Evolutionary conservation across 92 coral and sea anemone genomes (phyloP).

Genomic region (Palythoa grandiflora): DNA sequence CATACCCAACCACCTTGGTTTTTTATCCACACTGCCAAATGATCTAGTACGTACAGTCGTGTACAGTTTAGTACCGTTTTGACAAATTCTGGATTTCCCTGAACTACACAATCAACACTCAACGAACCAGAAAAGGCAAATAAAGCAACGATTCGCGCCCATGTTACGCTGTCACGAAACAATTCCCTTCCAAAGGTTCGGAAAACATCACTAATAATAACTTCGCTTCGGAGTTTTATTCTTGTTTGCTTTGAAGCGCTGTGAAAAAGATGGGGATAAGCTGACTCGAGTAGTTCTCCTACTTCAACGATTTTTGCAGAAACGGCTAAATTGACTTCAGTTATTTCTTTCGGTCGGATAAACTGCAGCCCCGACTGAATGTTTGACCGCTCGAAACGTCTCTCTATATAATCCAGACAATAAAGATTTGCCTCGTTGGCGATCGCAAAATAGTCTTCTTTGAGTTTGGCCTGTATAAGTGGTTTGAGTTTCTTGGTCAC

Average conservation of each 20-base stretch:
- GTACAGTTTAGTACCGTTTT: constrained; percentile 83
- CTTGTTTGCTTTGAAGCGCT: constrained; percentile 90
- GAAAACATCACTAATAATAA: constrained; percentile 83
- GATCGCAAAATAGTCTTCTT: constrained; percentile 83
- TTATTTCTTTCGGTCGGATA: constrained; percentile 75
- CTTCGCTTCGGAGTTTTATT: constrained; percentile 88
- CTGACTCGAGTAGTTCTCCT: constrained; percentile 86
- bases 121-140: constrained; percentile 92
- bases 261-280: constrained; percentile 85
- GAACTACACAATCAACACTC: constrained; percentile 85
- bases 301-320: constrained; percentile 85
- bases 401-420: constrained; percentile 88
- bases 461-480: constrained; percentile 79
- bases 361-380: constrained; percentile 85
- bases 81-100: constrained; percentile 88
- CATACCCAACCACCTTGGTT: constrained; percentile 98
- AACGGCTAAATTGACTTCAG: constrained; percentile 65
- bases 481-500: constrained; percentile 88
- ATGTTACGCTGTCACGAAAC: constrained; percentile 88
- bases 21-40: constrained; percentile 91
- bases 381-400: constrained; percentile 77
- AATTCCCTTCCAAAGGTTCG: constrained; percentile 82
- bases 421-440: constrained; percentile 88
- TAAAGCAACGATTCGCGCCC: constrained; percentile 90
- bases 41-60: constrained; percentile 79